These are phyloP conservation scores for Phyllotreta cruciferae DNA, from an alignment of 2,888 invertebrate species.

Conservation along the genomic window DNA sequence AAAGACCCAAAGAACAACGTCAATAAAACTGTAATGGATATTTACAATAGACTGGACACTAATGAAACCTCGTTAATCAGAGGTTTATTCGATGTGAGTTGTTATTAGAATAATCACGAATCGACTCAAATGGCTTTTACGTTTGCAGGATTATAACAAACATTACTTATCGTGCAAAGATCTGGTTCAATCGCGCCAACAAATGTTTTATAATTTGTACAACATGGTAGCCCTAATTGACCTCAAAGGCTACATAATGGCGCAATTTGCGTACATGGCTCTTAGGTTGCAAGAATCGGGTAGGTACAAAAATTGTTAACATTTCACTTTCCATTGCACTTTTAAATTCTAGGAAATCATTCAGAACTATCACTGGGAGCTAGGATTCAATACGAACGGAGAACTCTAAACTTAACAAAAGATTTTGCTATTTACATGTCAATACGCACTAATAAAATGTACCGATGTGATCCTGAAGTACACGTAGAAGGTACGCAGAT, in stretches of 20 bases:
- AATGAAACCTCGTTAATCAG: not conserved
- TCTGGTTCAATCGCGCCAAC: conserved; percentile 76
- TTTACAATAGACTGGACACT: conserved; percentile 15
- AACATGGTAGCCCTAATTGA: conserved; percentile 77
- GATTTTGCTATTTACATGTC: conserved; percentile 37
- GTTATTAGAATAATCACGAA: not conserved
- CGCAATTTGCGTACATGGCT: conserved; percentile 63
- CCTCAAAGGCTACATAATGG: conserved; percentile 82
- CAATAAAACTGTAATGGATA: conserved; percentile 37
- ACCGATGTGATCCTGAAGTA: conserved; percentile 43
- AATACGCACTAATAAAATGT: conserved; percentile 31
- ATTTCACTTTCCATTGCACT: not conserved
- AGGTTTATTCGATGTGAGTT: not conserved
- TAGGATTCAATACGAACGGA: conserved; percentile 35
- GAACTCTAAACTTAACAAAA: conserved; percentile 34
- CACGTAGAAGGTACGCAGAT: conserved; percentile 41
- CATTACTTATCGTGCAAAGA: conserved; percentile 62
- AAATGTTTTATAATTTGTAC: conserved; percentile 79
- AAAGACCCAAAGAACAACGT: conserved; percentile 40
- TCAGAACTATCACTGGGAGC: conserved; percentile 34
- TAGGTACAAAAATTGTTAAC: conserved; percentile 20
- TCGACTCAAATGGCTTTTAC: not conserved
- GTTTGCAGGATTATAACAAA: conserved; percentile 19
- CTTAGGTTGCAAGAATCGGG: conserved; percentile 37
- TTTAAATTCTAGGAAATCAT: conserved; percentile 39